Evolutionary conservation across 2,113 vertebrate genomes (phyloP).

Genomic region (Calyptomena viridis): DNA sequence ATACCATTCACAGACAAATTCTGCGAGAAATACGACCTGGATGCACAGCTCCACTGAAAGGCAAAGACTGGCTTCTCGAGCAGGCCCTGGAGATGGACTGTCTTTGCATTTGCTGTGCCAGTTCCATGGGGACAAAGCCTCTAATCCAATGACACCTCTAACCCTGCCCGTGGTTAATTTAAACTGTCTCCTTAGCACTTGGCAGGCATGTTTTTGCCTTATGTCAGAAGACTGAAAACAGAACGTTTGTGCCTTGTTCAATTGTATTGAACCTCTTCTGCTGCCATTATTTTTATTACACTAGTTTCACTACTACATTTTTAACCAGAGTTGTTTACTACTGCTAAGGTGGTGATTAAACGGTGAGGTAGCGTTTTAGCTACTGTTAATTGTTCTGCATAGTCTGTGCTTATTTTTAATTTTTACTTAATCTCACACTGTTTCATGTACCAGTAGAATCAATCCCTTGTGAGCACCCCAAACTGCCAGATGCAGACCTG

Average conservation of each 20-base stretch:
- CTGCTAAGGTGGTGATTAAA: slow-evolving; percentile 91
- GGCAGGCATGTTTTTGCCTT: slow-evolving; percentile 50
- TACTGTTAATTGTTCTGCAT: slow-evolving; percentile 81
- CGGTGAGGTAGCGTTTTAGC: slow-evolving; percentile 94
- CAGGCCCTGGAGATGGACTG: slow-evolving; percentile 23
- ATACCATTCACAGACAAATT: slow-evolving; percentile 99
- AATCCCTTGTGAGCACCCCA: neutral
- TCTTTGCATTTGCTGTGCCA: slow-evolving; percentile 23
- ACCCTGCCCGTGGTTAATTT: slow-evolving; percentile 65
- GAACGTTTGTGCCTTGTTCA: slow-evolving; percentile 87
- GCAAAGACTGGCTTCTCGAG: slow-evolving; percentile 4
- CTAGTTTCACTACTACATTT: slow-evolving; percentile 80
- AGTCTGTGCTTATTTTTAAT: slow-evolving; percentile 19
- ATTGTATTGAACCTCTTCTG: slow-evolving; percentile 81
- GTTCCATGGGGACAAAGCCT: slow-evolving; percentile 23
- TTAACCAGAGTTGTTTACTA: slow-evolving; percentile 83
- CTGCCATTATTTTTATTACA: slow-evolving; percentile 86
- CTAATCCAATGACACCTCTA: slow-evolving; percentile 65
- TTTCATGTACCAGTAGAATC: neutral
- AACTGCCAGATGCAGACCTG: neutral
- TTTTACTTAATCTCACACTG: slow-evolving; percentile 21
- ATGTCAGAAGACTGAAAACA: slow-evolving; percentile 63
- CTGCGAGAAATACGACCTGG: slow-evolving; percentile 98
- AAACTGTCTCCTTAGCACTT: slow-evolving; percentile 44
- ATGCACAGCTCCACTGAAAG: slow-evolving; percentile 92